Evolutionary conservation across 2,888 invertebrate genomes (phyloP), one percentile per base, ranked within the genome.

Genomic region (Mesorhabditis spiculigera): DNA sequence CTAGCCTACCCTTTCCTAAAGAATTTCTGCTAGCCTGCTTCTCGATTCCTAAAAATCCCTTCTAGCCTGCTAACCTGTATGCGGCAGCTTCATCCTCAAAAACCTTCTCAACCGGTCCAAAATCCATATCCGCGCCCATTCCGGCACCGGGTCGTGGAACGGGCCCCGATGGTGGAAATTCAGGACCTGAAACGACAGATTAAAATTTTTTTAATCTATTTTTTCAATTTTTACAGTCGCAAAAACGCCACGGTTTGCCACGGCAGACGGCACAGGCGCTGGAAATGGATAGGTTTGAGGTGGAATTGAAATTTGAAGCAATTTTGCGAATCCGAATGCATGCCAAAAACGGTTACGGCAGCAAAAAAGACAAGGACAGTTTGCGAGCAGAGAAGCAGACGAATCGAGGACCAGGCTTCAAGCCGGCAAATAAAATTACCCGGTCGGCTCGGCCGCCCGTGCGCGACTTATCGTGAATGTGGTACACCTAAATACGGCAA

Each of bases 91-190:
- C 76, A 85, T 81, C 61, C 79, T 73, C 43, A 84, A 70, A 6
- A 79, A 45, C 5, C 71, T 66, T 5, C 78, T 71, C 65, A 83
- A 70, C 41, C 73, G 73, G 68, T 75, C 81, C 67, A 87, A 74
- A n/a, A 87, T 78, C 43, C 86, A 63, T 45, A 77, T 72, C 28
- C 87, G 80, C 65, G 89, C 81, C 88, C 89, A 89, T 45, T 78
- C 71, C 4, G 89, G 89, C 13, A 89, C 87, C 70, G 87, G 86
- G 63, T 86, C 86, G 75, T 88, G 87, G 75, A 87, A 86, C 10
- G 88, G 89, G 5, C 89, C 89, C 67, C 89, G 86, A 82, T 89
- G 89, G 78, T 90, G 89, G 68, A 89, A 88, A 82, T 90, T 90
- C 45, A 89, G 86, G 5, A 90, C 89, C 75, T 87, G 68, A 87